Percentiles rank a stretch among this genome's conserved stretches.
Evolutionary conservation across 2,113 vertebrate genomes (phyloP).

Genomic region (Amblyopsis rosae): DNA sequence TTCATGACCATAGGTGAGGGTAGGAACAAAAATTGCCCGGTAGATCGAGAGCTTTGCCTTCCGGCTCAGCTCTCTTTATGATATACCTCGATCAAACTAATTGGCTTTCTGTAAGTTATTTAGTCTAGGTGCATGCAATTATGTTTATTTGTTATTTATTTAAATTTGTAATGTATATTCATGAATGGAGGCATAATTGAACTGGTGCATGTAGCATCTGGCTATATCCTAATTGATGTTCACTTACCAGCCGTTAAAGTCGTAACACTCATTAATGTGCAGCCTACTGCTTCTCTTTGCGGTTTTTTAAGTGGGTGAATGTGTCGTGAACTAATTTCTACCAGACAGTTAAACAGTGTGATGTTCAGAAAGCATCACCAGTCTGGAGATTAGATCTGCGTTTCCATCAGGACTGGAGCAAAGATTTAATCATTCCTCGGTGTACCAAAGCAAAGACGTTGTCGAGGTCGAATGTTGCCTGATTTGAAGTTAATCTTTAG

Average conservation of each 20-base stretch:
- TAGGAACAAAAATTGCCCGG: too few relatives aligned
- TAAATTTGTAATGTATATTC: too few relatives aligned
- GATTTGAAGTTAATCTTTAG: constrained; percentile 81
- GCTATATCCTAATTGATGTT: not conserved
- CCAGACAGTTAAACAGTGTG: constrained; percentile 58
- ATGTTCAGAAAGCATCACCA: constrained; percentile 54
- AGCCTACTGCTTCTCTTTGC: not conserved
- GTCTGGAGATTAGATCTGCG: constrained; percentile 64
- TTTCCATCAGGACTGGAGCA: constrained; percentile 64
- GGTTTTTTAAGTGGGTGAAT: constrained; percentile 21
- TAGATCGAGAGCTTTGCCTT: too few relatives aligned
- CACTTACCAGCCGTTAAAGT: not conserved
- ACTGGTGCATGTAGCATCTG: not conserved
- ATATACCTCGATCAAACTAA: too few relatives aligned
- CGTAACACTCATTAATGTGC: too few relatives aligned
- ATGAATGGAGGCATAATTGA: too few relatives aligned
- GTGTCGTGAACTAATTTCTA: constrained; percentile 36
- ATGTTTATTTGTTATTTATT: too few relatives aligned
- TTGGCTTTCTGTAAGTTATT: too few relatives aligned
- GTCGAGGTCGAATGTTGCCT: constrained; percentile 74
- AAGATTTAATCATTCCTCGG: constrained; percentile 75
- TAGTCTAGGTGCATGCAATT: too few relatives aligned
- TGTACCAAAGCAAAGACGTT: constrained; percentile 78
- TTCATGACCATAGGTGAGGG: too few relatives aligned
- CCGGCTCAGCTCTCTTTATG: too few relatives aligned